These are phyloP conservation scores for Apodemus agrarius DNA, from an alignment of 2,797 vertebrate genomes.

Conservation along the genomic window DNA sequence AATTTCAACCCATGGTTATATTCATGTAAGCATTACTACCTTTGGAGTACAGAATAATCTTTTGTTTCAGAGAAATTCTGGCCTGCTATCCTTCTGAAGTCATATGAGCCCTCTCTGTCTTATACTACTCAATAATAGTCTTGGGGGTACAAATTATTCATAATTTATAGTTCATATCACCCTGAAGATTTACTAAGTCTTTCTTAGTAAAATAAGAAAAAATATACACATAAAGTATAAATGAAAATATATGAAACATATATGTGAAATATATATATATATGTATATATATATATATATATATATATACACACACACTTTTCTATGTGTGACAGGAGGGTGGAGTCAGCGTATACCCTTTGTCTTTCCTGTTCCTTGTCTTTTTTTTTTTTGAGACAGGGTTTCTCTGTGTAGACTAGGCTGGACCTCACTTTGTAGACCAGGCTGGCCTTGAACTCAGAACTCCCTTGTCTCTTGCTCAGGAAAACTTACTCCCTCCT, in stretches of 20 bases:
- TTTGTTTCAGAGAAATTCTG: neutral
- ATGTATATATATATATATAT: neutral
- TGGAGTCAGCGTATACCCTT: too few species aligned
- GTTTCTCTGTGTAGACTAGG: too few species aligned
- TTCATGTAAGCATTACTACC: neutral
- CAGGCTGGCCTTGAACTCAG: too few species aligned
- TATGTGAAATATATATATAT: neutral
- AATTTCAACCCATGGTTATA: neutral
- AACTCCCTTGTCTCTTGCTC: neutral
- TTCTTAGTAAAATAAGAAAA: conserved; percentile 10
- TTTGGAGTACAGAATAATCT: neutral
- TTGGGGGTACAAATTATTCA: neutral
- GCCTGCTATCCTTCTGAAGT: neutral
- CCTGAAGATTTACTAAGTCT: too few species aligned
- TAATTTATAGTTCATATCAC: neutral
- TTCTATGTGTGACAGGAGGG: neutral
- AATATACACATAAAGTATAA: neutral
- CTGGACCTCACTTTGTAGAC: too few species aligned
- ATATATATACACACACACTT: too few species aligned
- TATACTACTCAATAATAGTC: neutral
- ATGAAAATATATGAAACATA: neutral
- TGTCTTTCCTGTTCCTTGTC: neutral
- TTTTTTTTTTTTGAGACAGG: neutral
- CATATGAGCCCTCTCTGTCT: neutral
- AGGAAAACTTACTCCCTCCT: neutral